Evolutionary conservation across 2,888 invertebrate genomes (phyloP).

Genomic region (Pasiphila rectangulata): DNA sequence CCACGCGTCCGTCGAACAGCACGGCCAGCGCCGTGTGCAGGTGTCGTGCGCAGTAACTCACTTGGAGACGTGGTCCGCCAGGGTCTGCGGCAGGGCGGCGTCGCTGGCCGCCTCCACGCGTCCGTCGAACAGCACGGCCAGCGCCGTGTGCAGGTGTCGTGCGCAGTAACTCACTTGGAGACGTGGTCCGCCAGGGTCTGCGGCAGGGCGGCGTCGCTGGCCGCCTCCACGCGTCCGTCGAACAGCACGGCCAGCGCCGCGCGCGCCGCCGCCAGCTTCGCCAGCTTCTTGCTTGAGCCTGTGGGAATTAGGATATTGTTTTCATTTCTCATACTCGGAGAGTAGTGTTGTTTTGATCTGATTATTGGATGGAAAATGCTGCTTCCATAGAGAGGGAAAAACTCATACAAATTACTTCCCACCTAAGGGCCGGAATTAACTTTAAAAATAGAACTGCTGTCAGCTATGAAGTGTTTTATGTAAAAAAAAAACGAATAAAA

Average conservation of each 20-base stretch:
- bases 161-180: slow-evolving; percentile 45
- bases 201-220: slow-evolving; percentile 64
- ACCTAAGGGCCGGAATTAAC: too few relatives aligned
- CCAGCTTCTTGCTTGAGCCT: slow-evolving; percentile 95
- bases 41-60: background rate
- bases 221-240: slow-evolving; percentile 40
- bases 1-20: too few relatives aligned
- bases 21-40: too few relatives aligned
- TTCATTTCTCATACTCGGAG: too few relatives aligned
- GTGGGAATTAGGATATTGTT: slow-evolving; percentile 1
- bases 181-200: slow-evolving; percentile 89
- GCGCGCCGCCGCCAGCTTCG: slow-evolving; percentile 93
- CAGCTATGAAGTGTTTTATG: too few relatives aligned
- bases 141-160: slow-evolving; percentile 65
- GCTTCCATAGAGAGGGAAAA: too few relatives aligned
- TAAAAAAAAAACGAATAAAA: too few relatives aligned
- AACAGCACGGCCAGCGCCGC: slow-evolving; percentile 86
- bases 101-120: slow-evolving; percentile 19
- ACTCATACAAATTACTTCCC: too few relatives aligned
- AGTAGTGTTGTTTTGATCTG: too few relatives aligned
- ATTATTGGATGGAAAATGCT: too few relatives aligned
- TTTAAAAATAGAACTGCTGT: too few relatives aligned
- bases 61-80: slow-evolving; percentile 85
- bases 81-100: slow-evolving; percentile 82
- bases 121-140: slow-evolving; percentile 81